Base-by-base conservation (phyloP, 2,888 invertebrate genomes). In the Lordiphosa fenestrarum region DNA sequence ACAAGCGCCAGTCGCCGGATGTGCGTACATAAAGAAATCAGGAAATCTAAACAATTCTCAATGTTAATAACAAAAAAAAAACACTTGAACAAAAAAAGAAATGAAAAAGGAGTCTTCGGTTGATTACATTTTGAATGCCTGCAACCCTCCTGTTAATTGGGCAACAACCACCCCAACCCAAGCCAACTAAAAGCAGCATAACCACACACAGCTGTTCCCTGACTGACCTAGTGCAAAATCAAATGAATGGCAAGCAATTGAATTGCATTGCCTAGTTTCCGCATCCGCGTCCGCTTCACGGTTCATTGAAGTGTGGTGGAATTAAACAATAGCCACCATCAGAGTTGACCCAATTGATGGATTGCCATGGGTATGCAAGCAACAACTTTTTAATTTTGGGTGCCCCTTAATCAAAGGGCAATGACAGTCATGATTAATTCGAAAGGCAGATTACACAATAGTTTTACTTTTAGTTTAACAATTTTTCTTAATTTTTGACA, bases 121-220 rank as follows among this genome's bases (percentile, higher is more conserved):
- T 64, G 76, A 81, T 76, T 70, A 73, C 84, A 80, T 66, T 77
- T 75, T 61, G 73, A 77, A 75, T 67, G 72, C 66, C 63, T 60
- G 61, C 53, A 53, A 52, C 61, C 44, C 44, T 44, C 12, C 30
- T 7, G 63, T 61, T 62, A 73, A 66, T 61, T 53, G 67, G 53
- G 59, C 55, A 47, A 44, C 63, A 81, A 55, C 66, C 72, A 36
- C 69, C 62, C 58, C 56, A n/a, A 2, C 25, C 47, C 19, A 41
- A 57, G 47, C 42, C 33, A 7, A 7, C 25, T 25, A 25, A 53
- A 37, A 53, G 12, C 13, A 30, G 42, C 40, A 42, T 33, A 52
- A 47, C 47, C 59, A 48, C 47, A 39, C 42, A 70, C 71, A 78
- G 75, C 76, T 76, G 83, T 66, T 80, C 60, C 37, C 30, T 33